Evolutionary conservation across 2,113 vertebrate genomes (phyloP).

Genomic region (Hoplias malabaricus): DNA sequence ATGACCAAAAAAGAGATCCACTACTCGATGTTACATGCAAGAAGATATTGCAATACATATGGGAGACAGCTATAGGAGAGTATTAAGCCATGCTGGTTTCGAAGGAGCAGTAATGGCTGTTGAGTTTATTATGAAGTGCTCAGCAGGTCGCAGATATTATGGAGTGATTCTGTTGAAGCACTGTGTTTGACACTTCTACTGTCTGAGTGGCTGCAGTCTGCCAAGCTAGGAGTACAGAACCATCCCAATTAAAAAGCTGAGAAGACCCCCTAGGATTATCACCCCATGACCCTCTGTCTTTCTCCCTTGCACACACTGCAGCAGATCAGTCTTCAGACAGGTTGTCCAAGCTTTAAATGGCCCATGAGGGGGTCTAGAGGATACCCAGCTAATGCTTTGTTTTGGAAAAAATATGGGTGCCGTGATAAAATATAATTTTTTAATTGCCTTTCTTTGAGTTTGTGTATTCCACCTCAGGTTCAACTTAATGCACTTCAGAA

Average conservation of each 20-base stretch:
- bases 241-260: slow-evolving; percentile 5
- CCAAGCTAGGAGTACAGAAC: not conserved
- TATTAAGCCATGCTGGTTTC: not conserved
- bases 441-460: not conserved
- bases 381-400: not conserved
- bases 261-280: not conserved
- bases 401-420: not conserved
- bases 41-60: not conserved
- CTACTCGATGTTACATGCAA: not conserved
- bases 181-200: slow-evolving; percentile 9
- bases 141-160: not conserved
- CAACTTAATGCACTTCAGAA: not conserved
- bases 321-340: not conserved
- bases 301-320: not conserved
- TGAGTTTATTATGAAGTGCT: not conserved
- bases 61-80: not conserved
- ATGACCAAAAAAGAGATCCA: not conserved
- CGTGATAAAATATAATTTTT: not conserved
- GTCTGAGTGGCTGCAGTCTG: not conserved
- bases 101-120: not conserved
- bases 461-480: not conserved
- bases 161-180: not conserved
- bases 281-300: not conserved
- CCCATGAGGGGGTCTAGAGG: not conserved
- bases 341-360: not conserved